Base-by-base conservation (phyloP, 2,797 vertebrate species). In the Megalops cyprinoides region DNA sequence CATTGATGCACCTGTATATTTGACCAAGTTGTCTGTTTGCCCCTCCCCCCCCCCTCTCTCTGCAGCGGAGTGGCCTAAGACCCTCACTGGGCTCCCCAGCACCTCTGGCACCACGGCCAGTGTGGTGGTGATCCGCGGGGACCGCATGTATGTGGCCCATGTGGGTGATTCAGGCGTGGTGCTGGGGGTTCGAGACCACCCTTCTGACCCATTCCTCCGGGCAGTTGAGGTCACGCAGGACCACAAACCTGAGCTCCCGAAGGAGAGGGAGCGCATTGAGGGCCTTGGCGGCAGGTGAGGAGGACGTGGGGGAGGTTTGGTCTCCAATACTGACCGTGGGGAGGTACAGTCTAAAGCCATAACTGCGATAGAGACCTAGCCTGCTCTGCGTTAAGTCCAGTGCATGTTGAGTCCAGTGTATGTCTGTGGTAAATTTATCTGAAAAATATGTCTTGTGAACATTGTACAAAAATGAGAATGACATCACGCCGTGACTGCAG, bases 51-150 rank as follows among this genome's bases (percentile, higher is more conserved):
- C 31, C 10, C 49, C 8, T 46, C 1, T 74, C 4, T n/a, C 77
- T 88, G 84, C 86, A 99, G 98, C 97, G 62, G 97, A 99, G 86
- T 99, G 98, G 98, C 98, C 98, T 1, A 98, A 98, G 91, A 98
- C 97, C 0, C 95, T 98, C 74, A 99, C 97, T 0, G 97, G 98
- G 10, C 96, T 98, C 51, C 97, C 97, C 0, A 99, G 97, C 90
- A 99, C 97, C 0, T 99, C 97, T 0, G 98, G 98, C 69, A 99
- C 98, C 67, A 99, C 97, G 8, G 98, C 98, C 82, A 99, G 97
- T 0, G 95, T 99, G 44, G 96, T 98, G 4, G 96, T 99, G 67
- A 96, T 99, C 86, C 91, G 97, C 0, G 97, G 97, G 39, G 94
- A 96, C 73, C 96, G 95, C 84, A 96, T 99, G 94, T 99, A 96